Percentiles rank a stretch among this genome's conserved stretches.
Conservation (phyloP, 2,113 vertebrate genomes). For the Cyprinus carpio region DNA sequence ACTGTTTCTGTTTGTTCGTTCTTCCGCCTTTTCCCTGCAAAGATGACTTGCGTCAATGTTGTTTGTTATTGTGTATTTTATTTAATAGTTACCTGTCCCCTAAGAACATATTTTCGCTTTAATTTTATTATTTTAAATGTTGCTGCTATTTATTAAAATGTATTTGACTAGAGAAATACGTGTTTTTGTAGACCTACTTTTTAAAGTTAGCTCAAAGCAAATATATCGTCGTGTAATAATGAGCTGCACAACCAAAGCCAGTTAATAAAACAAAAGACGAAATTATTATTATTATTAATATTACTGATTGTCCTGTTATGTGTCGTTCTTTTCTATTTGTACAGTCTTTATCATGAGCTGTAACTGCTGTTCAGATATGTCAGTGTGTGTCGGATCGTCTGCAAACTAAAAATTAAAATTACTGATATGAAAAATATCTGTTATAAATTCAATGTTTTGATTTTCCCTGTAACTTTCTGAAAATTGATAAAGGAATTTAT, state of each 20-base stretch:
- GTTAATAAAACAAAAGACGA: background rate
- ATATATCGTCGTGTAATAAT: background rate
- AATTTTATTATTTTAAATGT: background rate
- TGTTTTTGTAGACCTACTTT: slow-evolving; percentile 46
- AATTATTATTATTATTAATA: slow-evolving; percentile 17
- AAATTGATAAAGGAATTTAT: background rate
- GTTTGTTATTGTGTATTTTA: slow-evolving; percentile 25
- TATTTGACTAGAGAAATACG: slow-evolving; percentile 13
- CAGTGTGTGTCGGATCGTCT: slow-evolving; percentile 7
- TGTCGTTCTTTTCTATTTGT: background rate
- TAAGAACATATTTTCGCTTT: slow-evolving; percentile 26
- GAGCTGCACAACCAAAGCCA: slow-evolving; percentile 4
- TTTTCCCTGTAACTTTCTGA: background rate
- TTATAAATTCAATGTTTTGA: background rate
- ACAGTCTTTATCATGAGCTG: slow-evolving; percentile 14
- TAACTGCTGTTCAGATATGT: slow-evolving; percentile 15
- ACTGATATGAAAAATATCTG: background rate
- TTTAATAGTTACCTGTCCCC: slow-evolving; percentile 10
- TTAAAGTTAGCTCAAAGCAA: slow-evolving; percentile 59
- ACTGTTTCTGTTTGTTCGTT: slow-evolving; percentile 52
- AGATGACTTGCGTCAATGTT: background rate
- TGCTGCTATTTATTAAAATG: slow-evolving; percentile 29
- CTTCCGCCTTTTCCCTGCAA: background rate
- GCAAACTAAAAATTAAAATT: background rate
- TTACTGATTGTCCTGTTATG: background rate